These are phyloP conservation scores for Uropetala carovei DNA, from an alignment of 2,888 invertebrate species.

Conservation along the genomic window DNA sequence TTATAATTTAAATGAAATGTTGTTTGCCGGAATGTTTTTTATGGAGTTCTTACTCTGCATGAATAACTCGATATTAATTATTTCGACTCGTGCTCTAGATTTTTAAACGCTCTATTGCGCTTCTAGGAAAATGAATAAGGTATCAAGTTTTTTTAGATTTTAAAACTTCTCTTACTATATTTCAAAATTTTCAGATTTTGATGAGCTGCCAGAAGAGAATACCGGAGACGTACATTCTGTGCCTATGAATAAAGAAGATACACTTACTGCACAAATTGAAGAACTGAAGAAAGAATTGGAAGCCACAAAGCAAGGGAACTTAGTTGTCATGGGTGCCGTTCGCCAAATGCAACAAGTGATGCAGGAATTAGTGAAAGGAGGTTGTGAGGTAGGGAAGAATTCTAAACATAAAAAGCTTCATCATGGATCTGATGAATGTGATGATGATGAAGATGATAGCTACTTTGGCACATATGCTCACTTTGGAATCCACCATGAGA, in stretches of 20 bases:
- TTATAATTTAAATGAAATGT: neutral
- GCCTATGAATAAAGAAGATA: conserved; percentile 63
- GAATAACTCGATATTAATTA: neutral
- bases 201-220: conserved; percentile 31
- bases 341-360: conserved; percentile 79
- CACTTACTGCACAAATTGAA: conserved; percentile 78
- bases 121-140: neutral
- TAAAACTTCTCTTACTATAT: neutral
- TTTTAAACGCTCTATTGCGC: neutral
- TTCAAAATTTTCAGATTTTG: conserved; percentile 7
- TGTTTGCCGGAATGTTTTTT: neutral
- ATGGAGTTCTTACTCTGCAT: neutral
- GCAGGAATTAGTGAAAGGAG: conserved; percentile 75
- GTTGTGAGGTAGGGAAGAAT: conserved; percentile 74
- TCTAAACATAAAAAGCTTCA: conserved; percentile 34
- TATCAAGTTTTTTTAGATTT: neutral
- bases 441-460: conserved; percentile 80
- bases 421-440: conserved; percentile 47
- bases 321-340: conserved; percentile 15
- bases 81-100: neutral
- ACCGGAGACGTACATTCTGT: neutral
- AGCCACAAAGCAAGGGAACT: conserved; percentile 3
- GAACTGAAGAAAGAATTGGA: conserved; percentile 80
- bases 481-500: conserved; percentile 88
- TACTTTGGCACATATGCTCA: conserved; percentile 77